Conservation (phyloP, 2,888 invertebrate genomes). For the Eupsilia transversa region DNA sequence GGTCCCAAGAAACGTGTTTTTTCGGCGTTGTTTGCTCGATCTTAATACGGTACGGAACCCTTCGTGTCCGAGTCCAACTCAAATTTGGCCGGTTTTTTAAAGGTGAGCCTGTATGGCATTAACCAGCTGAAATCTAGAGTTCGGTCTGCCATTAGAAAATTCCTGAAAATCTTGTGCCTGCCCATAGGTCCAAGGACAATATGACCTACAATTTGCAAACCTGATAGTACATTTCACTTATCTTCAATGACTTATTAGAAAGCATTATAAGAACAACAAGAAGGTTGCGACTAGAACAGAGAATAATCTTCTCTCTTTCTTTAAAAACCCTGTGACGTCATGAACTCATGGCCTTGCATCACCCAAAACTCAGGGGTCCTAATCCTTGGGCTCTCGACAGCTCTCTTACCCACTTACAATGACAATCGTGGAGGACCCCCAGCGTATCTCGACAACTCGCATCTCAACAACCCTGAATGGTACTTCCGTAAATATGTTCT, state of each 20-base stretch:
- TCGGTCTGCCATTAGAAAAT: not conserved
- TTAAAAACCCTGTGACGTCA: not conserved
- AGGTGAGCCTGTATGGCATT: not conserved
- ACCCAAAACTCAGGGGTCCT: not conserved
- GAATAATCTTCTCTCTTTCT: not conserved
- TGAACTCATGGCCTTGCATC: not conserved
- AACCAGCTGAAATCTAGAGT: not conserved
- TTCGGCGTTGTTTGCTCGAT: too few relatives aligned
- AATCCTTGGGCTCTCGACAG: conserved; percentile 23
- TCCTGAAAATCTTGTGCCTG: not conserved
- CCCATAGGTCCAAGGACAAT: not conserved
- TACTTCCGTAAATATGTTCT: conserved; percentile 49
- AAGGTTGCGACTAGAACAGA: not conserved
- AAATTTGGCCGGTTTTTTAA: not conserved
- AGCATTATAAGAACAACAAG: too few relatives aligned
- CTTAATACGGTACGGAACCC: too few relatives aligned
- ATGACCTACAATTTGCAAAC: not conserved
- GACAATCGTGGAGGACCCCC: conserved; percentile 48
- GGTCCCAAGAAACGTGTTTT: too few relatives aligned
- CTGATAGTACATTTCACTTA: not conserved
- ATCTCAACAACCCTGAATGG: conserved; percentile 42
- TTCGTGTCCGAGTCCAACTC: too few relatives aligned
- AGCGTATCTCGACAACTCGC: conserved; percentile 37
- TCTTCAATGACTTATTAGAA: not conserved
- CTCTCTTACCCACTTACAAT: conserved; percentile 37